Conservation (phyloP, 2,888 invertebrate genomes). For the Metellina segmentata region DNA sequence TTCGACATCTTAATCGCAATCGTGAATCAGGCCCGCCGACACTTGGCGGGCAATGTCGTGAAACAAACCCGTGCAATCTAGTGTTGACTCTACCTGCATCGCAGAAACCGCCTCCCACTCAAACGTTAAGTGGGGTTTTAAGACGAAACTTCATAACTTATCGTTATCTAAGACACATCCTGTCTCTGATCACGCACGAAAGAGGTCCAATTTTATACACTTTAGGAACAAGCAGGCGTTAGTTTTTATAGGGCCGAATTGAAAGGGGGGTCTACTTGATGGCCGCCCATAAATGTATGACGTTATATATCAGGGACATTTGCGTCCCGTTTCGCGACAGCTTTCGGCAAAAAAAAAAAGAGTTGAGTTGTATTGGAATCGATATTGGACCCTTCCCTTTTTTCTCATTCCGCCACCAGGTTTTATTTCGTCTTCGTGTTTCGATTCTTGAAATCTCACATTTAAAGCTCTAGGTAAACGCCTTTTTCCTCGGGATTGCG, state of each 20-base stretch:
- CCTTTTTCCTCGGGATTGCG: constrained; percentile 20
- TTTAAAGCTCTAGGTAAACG: constrained; percentile 43
- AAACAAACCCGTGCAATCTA: no score
- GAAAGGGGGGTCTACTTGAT: background rate
- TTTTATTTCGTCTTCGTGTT: constrained; percentile 40
- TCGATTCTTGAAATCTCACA: constrained; percentile 46
- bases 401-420: constrained; percentile 5
- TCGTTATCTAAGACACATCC: background rate
- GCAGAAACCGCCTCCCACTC: no score
- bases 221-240: background rate
- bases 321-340: constrained; percentile 33
- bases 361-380: constrained; percentile 2
- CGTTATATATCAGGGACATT: constrained; percentile 35
- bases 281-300: constrained; percentile 30
- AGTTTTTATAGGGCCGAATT: background rate
- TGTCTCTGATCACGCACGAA: background rate
- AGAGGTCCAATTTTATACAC: background rate
- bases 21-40: no score
- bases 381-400: constrained; percentile 21
- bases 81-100: no score
- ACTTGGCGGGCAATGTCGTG: no score
- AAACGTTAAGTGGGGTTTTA: background rate
- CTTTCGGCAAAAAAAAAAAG: constrained; percentile 4
- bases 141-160: background rate
- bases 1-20: no score